Base-by-base conservation (phyloP, 1,140 invertebrate genomes). In the Leptopilina clavipes region DNA sequence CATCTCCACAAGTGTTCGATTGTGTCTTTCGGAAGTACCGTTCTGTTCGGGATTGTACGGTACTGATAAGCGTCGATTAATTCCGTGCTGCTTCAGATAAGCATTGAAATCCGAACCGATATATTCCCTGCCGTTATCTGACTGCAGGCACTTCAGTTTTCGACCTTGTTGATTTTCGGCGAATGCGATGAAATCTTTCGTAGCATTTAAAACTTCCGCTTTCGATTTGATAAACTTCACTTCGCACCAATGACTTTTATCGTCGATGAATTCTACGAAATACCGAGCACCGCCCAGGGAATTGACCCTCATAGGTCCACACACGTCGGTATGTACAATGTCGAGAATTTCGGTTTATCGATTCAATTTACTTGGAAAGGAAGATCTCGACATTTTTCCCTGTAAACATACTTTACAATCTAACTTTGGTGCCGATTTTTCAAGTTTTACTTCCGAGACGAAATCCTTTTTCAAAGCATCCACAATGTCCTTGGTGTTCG, bases 321-420 rank as follows among this genome's bases (percentile, higher is more conserved):
- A 75, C 0, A 87, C 54, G 76, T 86, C 83, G 19, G 75, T 72
- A 75, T 79, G 76, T 14, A 82, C 71, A 18, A 76, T 43, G 9
- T 80, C 54, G 0, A 73, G 37, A 3, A 54, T 54, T 54, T 18
- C n/a, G n/a, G n/a, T 54, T 1, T 19, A 1, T 5, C n/a, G 14
- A 18, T 54, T 18, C 0, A 17, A 54, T 6, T 9, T 18, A 5
- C 8, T n/a, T 54, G 48, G 48, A 54, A 54, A 54, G 6, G 14
- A 54, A 54, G n/a, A 54, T n/a, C 48, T 54, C 0, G 48, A 17
- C 48, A 54, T 54, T 54, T 54, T 54, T 18, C 48, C 48, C 48
- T 54, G 48, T n/a, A 54, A 12, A 54, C 48, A 18, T 3, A 54
- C 17, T 18, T 54, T 14, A 8, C 48, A 54, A 54, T 54, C 8